These are phyloP conservation scores for Catamblyrhynchus diadema DNA, from an alignment of 2,797 vertebrate genomes.

Conservation along the genomic window DNA sequence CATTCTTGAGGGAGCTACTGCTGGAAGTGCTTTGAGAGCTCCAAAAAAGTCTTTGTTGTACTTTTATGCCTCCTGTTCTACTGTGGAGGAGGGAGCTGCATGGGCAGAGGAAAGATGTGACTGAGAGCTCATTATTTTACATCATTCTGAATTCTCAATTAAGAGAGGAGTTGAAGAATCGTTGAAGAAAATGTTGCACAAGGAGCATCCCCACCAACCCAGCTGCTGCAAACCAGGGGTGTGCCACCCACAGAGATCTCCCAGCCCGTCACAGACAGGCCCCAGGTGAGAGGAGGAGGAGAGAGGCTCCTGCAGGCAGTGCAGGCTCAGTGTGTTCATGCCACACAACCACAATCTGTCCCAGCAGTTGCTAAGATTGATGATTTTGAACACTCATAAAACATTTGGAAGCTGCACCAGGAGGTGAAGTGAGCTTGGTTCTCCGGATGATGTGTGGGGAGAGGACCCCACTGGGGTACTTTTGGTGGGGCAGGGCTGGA, in stretches of 20 bases:
- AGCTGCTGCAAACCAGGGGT: not conserved
- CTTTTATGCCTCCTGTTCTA: conserved; percentile 17
- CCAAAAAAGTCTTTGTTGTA: conserved; percentile 23
- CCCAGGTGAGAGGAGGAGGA: conserved; percentile 59
- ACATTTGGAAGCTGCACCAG: not conserved
- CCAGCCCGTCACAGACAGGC: conserved; percentile 71
- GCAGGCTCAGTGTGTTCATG: not conserved
- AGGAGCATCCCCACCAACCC: not conserved
- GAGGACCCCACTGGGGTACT: not conserved
- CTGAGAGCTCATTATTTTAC: conserved; percentile 39
- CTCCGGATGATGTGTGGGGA: not conserved
- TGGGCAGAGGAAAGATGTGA: conserved; percentile 18
- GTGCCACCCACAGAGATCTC: not conserved
- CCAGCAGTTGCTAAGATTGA: not conserved
- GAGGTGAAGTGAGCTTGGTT: not conserved
- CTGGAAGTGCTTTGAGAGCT: conserved; percentile 31
- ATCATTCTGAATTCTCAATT: conserved; percentile 43
- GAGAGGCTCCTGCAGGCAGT: not conserved
- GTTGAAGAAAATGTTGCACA: conserved; percentile 9
- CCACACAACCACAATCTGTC: not conserved
- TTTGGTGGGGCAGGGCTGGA: not conserved
- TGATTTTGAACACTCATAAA: not conserved
- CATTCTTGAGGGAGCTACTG: not conserved
- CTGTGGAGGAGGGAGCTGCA: conserved; percentile 13
- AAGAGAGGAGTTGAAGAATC: not conserved